phyloP scores from a whole-genome alignment of 2,888 invertebrate genomes.

The Cataglyphis altisquamis region DNA sequence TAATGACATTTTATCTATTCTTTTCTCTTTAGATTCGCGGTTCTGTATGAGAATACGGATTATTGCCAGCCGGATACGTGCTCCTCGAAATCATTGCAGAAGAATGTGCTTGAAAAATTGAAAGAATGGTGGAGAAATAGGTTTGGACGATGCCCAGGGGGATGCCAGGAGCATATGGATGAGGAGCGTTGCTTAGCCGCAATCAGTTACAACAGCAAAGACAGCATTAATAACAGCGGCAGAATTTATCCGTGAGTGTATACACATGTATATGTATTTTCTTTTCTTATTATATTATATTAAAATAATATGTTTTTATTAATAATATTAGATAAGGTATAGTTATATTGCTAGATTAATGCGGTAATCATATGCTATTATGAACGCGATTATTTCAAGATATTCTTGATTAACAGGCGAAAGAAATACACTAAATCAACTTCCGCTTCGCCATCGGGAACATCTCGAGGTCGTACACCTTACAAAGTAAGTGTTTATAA shows the following conservation, averaged over 20 bases:
- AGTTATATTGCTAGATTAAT: not conserved
- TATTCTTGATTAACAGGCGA: slow-evolving; percentile 60
- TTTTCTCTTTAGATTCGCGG: slow-evolving; percentile 71
- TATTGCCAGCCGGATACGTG: slow-evolving; percentile 72
- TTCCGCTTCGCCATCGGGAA: slow-evolving; percentile 68
- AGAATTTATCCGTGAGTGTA: slow-evolving; percentile 67
- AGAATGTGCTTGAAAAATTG: slow-evolving; percentile 66
- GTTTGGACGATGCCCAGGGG: slow-evolving; percentile 72
- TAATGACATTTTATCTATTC: not conserved
- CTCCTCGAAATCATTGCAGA: slow-evolving; percentile 54
- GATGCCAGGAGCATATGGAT: slow-evolving; percentile 71
- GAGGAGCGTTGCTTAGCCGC: slow-evolving; percentile 80
- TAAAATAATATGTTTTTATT: slow-evolving; percentile 26
- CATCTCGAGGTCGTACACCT: slow-evolving; percentile 65
- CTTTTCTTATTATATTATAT: slow-evolving; percentile 23
- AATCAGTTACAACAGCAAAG: slow-evolving; percentile 79
- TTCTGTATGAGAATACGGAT: slow-evolving; percentile 77
- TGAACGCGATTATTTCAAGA: not conserved
- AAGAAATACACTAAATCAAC: slow-evolving; percentile 72
- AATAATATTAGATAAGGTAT: not conserved
- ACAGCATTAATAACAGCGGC: slow-evolving; percentile 64
- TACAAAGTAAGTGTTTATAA: slow-evolving; percentile 63
- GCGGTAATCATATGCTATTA: not conserved
- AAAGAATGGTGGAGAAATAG: slow-evolving; percentile 73
- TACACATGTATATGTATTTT: not conserved